phyloP scores from a whole-genome alignment of 2,797 vertebrate genomes.

The Urosaurus nigricauda region DNA sequence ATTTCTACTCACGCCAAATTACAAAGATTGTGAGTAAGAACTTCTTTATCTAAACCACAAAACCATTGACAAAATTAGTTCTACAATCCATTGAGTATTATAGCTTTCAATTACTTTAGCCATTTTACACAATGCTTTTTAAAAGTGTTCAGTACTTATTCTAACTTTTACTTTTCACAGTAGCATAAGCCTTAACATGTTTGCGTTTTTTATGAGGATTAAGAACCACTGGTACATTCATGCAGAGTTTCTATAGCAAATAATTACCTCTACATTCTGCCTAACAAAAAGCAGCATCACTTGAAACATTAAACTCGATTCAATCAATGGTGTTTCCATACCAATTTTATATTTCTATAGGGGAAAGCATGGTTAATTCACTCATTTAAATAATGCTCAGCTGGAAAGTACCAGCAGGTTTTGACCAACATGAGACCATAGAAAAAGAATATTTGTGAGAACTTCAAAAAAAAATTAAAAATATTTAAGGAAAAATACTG shows the following conservation, averaged over 20 bases:
- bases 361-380: background rate
- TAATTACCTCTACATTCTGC: background rate
- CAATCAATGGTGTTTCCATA: background rate
- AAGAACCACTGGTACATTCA: background rate
- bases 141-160: background rate
- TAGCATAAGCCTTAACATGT: background rate
- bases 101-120: slow-evolving; percentile 34
- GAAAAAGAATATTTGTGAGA: background rate
- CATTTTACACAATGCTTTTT: slow-evolving; percentile 14
- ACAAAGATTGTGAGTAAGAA: slow-evolving; percentile 14
- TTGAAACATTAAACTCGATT: slow-evolving; percentile 4
- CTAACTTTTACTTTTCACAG: slow-evolving; percentile 13
- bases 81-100: slow-evolving; percentile 26
- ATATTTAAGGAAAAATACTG: background rate
- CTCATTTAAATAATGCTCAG: background rate
- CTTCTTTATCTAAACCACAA: background rate
- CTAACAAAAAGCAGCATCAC: background rate
- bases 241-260: background rate
- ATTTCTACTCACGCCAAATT: slow-evolving; percentile 22
- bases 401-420: background rate
- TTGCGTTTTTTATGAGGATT: background rate
- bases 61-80: slow-evolving; percentile 24
- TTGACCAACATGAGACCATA: background rate
- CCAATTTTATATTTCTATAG: background rate
- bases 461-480: no score